These are phyloP conservation scores for Abrostola tripartita DNA, from an alignment of 2,888 invertebrate species.

Conservation along the genomic window DNA sequence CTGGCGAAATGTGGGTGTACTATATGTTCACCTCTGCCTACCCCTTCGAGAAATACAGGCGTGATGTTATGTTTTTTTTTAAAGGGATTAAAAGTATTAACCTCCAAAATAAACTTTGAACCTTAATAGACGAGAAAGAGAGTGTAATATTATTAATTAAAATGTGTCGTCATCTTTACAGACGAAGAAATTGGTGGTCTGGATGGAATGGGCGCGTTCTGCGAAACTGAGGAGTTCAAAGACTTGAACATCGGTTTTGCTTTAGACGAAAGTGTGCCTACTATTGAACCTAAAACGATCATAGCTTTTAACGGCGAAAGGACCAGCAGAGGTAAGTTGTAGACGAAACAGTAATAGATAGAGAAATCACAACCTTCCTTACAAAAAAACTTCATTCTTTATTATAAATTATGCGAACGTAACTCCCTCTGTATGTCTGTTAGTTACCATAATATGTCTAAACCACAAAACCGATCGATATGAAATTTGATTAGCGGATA, in stretches of 20 bases:
- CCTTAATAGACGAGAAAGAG: neutral
- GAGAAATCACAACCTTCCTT: too few relatives aligned
- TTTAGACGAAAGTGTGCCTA: constrained; percentile 92
- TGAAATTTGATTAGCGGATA: too few relatives aligned
- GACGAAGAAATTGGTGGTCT: constrained; percentile 93
- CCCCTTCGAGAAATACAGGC: too few relatives aligned
- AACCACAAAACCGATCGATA: too few relatives aligned
- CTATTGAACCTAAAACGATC: constrained; percentile 56
- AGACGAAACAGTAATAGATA: neutral
- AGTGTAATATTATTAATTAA: neutral
- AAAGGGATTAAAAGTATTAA: too few relatives aligned
- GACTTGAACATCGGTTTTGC: constrained; percentile 92
- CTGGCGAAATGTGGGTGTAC: too few relatives aligned
- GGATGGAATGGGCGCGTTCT: constrained; percentile 91
- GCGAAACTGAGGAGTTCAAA: constrained; percentile 90
- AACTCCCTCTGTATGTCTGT: too few relatives aligned
- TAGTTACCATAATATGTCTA: too few relatives aligned
- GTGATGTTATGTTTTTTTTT: too few relatives aligned
- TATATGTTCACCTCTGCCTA: too few relatives aligned
- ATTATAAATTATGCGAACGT: too few relatives aligned
- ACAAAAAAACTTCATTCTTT: too few relatives aligned
- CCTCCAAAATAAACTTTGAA: neutral
- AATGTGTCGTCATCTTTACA: constrained; percentile 56
- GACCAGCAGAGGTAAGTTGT: constrained; percentile 90
- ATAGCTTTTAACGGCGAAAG: constrained; percentile 90